phyloP scores from a whole-genome alignment of 2,113 vertebrate genomes.

The Oreochromis aureus region DNA sequence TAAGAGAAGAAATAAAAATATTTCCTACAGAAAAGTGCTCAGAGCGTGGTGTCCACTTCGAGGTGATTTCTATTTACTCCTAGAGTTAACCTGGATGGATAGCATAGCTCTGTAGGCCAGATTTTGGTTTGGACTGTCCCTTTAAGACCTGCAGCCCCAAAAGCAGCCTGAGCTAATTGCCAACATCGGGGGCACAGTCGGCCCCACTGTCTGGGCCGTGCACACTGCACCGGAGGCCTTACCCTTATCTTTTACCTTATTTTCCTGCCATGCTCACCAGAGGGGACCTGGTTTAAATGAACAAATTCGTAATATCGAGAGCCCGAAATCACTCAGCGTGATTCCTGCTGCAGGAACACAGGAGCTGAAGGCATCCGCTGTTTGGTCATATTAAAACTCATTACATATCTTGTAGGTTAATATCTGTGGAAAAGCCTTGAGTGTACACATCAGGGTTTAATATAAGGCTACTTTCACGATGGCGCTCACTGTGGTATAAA shows the following conservation, averaged over 20 bases:
- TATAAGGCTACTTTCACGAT: slow-evolving; percentile 15
- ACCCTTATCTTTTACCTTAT: slow-evolving; percentile 49
- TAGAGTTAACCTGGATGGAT: not conserved
- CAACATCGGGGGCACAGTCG: slow-evolving; percentile 16
- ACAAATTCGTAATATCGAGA: not conserved
- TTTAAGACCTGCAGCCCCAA: not conserved
- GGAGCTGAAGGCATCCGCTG: not conserved
- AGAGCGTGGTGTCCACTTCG: not conserved
- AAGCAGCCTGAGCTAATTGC: slow-evolving; percentile 38
- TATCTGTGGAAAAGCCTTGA: not conserved
- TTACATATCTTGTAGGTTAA: not conserved
- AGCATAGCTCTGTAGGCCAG: fast-evolving
- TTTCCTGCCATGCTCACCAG: slow-evolving; percentile 26
- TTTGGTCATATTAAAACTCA: not conserved
- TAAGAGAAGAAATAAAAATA: not conserved
- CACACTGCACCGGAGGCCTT: slow-evolving; percentile 44
- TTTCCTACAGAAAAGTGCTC: not conserved
- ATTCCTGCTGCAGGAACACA: not conserved
- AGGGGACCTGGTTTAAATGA: not conserved
- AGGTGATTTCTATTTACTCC: not conserved
- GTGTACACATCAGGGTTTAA: not conserved
- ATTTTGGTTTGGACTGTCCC: not conserved
- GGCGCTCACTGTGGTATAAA: slow-evolving; percentile 5
- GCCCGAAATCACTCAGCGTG: not conserved
- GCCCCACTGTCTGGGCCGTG: not conserved